These are phyloP conservation scores for Cryptophagus acutangulus DNA, from an alignment of 2,888 invertebrate genomes.

Conservation along the genomic window DNA sequence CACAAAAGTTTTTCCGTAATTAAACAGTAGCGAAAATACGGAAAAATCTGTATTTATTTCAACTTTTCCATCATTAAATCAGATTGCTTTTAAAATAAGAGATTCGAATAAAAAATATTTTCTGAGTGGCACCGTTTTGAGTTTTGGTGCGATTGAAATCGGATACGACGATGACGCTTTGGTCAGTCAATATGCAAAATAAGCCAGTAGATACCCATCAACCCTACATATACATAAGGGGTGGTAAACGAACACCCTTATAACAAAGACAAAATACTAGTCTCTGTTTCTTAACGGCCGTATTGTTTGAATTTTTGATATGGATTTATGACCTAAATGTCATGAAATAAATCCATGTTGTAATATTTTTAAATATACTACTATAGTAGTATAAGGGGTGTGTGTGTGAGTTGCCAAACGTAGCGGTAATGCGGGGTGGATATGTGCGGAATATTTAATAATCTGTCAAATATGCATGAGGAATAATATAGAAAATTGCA, in stretches of 20 bases:
- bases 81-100: constrained; percentile 24
- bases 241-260: constrained; percentile 17
- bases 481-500: constrained; percentile 8
- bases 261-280: constrained; percentile 20
- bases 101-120: too few relatives aligned
- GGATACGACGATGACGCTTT: constrained; percentile 23
- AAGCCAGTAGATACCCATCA: constrained; percentile 18
- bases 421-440: constrained; percentile 4
- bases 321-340: constrained; percentile 41
- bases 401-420: constrained; percentile 8
- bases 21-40: constrained; percentile 28
- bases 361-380: constrained; percentile 36
- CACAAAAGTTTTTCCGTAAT: constrained; percentile 37
- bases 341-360: constrained; percentile 41
- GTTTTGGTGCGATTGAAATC: constrained; percentile 24
- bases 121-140: constrained; percentile 8
- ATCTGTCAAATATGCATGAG: constrained; percentile 9
- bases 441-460: constrained; percentile 9
- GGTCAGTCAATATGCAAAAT: constrained; percentile 32
- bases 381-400: constrained; percentile 13
- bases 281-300: constrained; percentile 22
- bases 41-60: constrained; percentile 2
- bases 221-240: constrained; percentile 12
- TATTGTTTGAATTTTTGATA: constrained; percentile 41
- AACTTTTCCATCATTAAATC: constrained; percentile 21